These are phyloP conservation scores for Anhinga anhinga DNA, from an alignment of 2,113 vertebrate species.

Conservation along the genomic window DNA sequence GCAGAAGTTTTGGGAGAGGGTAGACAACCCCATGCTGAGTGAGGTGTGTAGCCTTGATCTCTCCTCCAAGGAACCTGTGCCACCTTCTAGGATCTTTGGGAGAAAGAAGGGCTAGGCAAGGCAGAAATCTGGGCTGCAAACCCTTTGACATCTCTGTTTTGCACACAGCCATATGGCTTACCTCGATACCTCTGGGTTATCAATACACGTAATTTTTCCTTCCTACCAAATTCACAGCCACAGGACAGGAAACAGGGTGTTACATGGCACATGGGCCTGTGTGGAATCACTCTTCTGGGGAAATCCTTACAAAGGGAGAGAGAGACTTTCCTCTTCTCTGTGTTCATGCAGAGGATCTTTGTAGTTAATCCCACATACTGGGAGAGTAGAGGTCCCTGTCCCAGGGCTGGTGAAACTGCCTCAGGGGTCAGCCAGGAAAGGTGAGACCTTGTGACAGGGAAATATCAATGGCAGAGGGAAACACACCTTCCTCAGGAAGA, in stretches of 20 bases:
- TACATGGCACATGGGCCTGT: accelerated
- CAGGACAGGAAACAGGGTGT: background rate
- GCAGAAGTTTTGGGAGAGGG: background rate
- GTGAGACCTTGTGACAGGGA: background rate
- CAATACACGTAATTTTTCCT: background rate
- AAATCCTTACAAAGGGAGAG: background rate
- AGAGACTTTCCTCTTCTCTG: background rate
- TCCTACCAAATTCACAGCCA: background rate
- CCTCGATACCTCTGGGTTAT: background rate
- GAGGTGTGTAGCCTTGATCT: background rate
- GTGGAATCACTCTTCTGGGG: background rate
- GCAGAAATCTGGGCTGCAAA: background rate
- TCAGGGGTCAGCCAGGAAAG: background rate
- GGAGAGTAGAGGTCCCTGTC: background rate
- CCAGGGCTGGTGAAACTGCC: background rate
- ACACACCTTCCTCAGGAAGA: background rate
- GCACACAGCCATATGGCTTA: background rate
- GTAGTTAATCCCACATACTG: background rate
- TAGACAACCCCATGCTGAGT: background rate
- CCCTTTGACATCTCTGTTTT: background rate
- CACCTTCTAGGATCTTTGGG: background rate
- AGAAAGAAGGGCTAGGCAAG: background rate
- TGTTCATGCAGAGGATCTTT: background rate
- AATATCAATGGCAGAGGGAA: background rate
- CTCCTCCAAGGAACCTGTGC: background rate